Conservation (phyloP, 2,888 invertebrate genomes). For the Netelia inedita region DNA sequence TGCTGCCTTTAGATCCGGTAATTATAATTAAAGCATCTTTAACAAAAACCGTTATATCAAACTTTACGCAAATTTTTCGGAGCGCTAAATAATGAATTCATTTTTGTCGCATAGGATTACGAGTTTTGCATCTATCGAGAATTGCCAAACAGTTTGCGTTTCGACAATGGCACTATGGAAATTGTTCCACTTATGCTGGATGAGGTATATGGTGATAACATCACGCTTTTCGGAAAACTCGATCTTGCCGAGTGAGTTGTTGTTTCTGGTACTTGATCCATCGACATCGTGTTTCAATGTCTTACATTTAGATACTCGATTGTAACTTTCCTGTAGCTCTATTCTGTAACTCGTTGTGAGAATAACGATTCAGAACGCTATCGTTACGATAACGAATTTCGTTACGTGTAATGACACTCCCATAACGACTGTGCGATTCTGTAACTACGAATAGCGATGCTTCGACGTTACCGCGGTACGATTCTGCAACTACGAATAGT, state of each 20-base stretch:
- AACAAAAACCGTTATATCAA: background rate
- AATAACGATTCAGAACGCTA: no score
- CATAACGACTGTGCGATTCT: no score
- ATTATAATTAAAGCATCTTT: constrained; percentile 53
- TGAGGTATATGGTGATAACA: constrained; percentile 77
- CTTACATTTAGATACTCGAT: no score
- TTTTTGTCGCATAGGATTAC: constrained; percentile 77
- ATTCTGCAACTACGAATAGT: no score
- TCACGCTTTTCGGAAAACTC: constrained; percentile 56
- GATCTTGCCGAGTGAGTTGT: background rate
- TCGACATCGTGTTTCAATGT: background rate
- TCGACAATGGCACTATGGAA: constrained; percentile 75
- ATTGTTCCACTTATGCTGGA: constrained; percentile 79
- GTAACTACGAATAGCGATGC: no score
- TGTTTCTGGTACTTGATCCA: background rate
- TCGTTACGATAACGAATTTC: no score
- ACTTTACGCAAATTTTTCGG: background rate
- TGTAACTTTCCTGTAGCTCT: no score
- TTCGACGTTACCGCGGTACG: no score
- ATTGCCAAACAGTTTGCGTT: constrained; percentile 70
- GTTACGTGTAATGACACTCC: no score
- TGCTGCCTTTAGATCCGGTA: constrained; percentile 78
- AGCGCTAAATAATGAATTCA: background rate
- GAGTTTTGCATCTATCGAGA: constrained; percentile 82
- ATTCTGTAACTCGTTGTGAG: no score